These are phyloP conservation scores for Drosophila dives DNA, from an alignment of 2,888 invertebrate genomes.

Conservation along the genomic window DNA sequence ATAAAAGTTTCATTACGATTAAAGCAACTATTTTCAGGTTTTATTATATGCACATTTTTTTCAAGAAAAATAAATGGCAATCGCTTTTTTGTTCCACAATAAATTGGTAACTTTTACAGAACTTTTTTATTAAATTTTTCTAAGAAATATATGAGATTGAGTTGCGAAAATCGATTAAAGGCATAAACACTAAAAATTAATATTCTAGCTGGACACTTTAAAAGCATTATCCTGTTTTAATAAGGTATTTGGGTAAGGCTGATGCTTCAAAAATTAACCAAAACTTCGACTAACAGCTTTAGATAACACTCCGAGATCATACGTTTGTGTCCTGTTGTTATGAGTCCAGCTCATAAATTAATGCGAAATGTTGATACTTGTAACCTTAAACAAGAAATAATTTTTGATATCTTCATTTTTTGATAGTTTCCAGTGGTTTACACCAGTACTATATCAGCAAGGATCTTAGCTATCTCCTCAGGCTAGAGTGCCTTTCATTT, in stretches of 20 bases:
- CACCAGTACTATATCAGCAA: neutral
- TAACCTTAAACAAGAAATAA: neutral
- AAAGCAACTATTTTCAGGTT: neutral
- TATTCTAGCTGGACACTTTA: too few species aligned
- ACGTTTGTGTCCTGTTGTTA: neutral
- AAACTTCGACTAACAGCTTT: neutral
- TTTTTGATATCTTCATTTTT: neutral
- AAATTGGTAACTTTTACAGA: too few species aligned
- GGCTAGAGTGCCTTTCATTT: neutral
- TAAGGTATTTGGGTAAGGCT: neutral
- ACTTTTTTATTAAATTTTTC: too few species aligned
- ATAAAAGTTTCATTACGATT: neutral
- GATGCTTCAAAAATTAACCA: neutral
- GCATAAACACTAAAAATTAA: too few species aligned
- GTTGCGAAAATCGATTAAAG: too few species aligned
- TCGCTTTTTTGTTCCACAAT: neutral
- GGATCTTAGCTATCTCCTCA: neutral
- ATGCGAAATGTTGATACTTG: neutral
- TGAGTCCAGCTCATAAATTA: neutral
- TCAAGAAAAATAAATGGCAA: neutral
- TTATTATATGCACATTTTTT: neutral
- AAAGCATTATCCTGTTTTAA: neutral
- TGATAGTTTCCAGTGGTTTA: neutral
- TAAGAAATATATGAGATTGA: too few species aligned
- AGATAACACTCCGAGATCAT: neutral